Base-by-base conservation (phyloP, 1,140 invertebrate species). In the Acromyrmex echinatior region DNA sequence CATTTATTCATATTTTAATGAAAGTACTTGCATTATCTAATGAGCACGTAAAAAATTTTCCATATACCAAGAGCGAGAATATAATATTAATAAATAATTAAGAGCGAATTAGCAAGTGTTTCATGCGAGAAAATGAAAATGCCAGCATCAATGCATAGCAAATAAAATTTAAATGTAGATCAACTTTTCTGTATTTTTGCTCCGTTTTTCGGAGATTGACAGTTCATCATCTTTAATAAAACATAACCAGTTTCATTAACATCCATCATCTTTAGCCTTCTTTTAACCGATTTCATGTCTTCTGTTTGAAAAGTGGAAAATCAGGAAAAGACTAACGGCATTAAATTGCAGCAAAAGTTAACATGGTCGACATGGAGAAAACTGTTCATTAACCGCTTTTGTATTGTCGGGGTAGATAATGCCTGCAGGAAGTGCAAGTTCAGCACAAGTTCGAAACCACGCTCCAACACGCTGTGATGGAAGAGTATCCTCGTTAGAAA, bases 401-500 rank as follows among this genome's bases (percentile, higher is more conserved):
- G 49, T 14, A 70, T 70, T 80, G 62, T 70, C 78, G 65, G 49
- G 35, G 1, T 39, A 39, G 14, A 79, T 51, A 58, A 76, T 63
- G 16, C 35, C 76, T 18, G 58, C 58, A 14, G 76, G 60, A 66
- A 65, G 39, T 21, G 21, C n/a, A 78, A 66, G 12, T 49, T 65
- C 18, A 35, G 35, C 18, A 25, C 25, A 25, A 25, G 28, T 31
- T 45, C 16, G 53, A 7, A 56, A 25, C 25, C 25, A 1, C 25
- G 25, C 31, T 51, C 49, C 16, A 18, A 35, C 70, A 35, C 80
- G 35, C 18, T 10, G 35, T 71, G 56, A 16, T 18, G 39, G 39
- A 18, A 35, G 77, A 68, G 21, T 21, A 45, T 81, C 56, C 18
- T 73, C 63, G 63, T 56, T 84, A 74, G 80, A 84, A 84, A 84